Percentiles rank a stretch among this genome's conserved stretches.
Conservation (phyloP, 2,888 invertebrate species). For the Drosophila falleni region DNA sequence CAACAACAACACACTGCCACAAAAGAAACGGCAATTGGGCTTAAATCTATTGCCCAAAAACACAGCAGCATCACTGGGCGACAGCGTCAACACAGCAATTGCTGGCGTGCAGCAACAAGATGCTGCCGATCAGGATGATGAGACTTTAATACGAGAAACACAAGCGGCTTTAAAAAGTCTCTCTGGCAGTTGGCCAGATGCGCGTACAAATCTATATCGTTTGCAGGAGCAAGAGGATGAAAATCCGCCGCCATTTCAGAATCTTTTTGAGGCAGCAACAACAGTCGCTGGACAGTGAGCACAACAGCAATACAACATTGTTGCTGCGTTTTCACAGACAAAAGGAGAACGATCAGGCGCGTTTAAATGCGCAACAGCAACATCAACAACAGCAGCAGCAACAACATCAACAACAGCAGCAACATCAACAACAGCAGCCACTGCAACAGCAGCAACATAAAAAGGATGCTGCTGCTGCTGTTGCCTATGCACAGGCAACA, state of each 20-base stretch:
- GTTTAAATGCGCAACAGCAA: conserved; percentile 83
- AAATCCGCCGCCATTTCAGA: conserved; percentile 92
- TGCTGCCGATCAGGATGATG: conserved; percentile 89
- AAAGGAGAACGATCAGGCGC: conserved; percentile 85
- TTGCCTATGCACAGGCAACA: conserved; percentile 90
- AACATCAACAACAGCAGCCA: conserved; percentile 33
- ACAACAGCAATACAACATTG: conserved; percentile 77
- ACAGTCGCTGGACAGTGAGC: conserved; percentile 19
- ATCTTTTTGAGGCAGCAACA: conserved; percentile 90
- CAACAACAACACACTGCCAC: conserved; percentile 75
- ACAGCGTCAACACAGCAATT: conserved; percentile 19
- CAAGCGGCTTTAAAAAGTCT: conserved; percentile 94
- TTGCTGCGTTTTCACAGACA: conserved; percentile 86
- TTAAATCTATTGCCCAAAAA: conserved; percentile 32
- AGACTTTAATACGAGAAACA: conserved; percentile 93
- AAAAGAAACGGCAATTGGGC: conserved; percentile 83
- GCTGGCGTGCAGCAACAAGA: conserved; percentile 30
- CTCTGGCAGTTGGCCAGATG: conserved; percentile 94
- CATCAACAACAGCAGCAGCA: neutral
- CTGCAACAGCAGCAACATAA: conserved; percentile 14
- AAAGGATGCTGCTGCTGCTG: conserved; percentile 87
- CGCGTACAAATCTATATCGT: conserved; percentile 88
- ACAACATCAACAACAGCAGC: conserved; percentile 6
- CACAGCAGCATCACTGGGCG: conserved; percentile 24
- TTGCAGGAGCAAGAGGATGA: conserved; percentile 91